A percentile compares a stretch with the other conserved stretches of the same genome.
Conservation (phyloP, 23 tunicate genomes). For the Pegea sp. region DNA sequence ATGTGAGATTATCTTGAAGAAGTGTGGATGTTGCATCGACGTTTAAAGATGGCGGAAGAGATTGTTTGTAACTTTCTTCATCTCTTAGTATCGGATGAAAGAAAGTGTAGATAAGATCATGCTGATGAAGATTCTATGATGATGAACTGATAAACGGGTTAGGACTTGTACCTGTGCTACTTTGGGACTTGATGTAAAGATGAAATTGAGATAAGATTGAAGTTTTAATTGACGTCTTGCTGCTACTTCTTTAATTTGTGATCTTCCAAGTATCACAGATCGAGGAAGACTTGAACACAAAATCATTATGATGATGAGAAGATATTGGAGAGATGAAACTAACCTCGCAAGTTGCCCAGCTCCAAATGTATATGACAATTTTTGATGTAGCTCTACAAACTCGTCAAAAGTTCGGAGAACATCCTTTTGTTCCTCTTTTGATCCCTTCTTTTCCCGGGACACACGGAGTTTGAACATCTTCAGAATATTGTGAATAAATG, state of each 20-base stretch:
- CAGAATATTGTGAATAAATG: too few species aligned
- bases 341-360: slow-evolving; percentile 17
- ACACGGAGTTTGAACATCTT: slow-evolving; percentile 58
- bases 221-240: slow-evolving; percentile 50
- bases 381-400: slow-evolving; percentile 63
- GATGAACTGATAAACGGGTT: background rate
- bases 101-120: slow-evolving; percentile 82
- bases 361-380: slow-evolving; percentile 20
- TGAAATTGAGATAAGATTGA: slow-evolving; percentile 19
- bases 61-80: slow-evolving; percentile 25
- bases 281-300: slow-evolving; percentile 50
- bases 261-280: slow-evolving; percentile 55
- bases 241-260: slow-evolving; percentile 89
- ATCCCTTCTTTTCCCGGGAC: slow-evolving; percentile 31
- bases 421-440: too few species aligned
- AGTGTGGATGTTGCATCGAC: slow-evolving; percentile 11
- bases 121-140: slow-evolving; percentile 11
- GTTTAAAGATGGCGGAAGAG: slow-evolving; percentile 1
- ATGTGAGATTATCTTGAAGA: background rate
- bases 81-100: slow-evolving; percentile 80
- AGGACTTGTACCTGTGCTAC: slow-evolving; percentile 34
- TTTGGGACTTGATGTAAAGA: slow-evolving; percentile 15
- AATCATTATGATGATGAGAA: background rate
- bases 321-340: background rate
- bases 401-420: slow-evolving; percentile 76